Evolutionary conservation across 53 echinoderm and acorn worm species (phyloP), one percentile per base, ranked within the genome.

Genomic region (Luidia sarsii): DNA sequence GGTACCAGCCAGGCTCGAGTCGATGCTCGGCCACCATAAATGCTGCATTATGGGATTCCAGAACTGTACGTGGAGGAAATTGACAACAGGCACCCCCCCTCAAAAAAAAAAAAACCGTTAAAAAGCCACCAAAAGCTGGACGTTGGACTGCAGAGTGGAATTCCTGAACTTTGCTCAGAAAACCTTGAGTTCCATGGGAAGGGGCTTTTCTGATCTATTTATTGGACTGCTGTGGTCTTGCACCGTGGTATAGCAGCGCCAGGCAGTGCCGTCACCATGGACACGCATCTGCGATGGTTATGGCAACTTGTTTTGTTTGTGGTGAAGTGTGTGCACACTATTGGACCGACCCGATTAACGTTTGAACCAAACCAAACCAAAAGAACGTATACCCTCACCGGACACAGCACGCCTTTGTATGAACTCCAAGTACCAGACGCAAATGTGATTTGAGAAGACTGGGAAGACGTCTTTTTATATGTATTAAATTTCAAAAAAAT

Each of bases 1-100:
- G 50, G 30, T 51, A 70, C 52, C 51, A 51, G 52, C 0, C 30
- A 50, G n/a, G 34, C 45, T 46, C 28, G 23, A 57, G 59, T 8
- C 29, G 59, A 19, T 32, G 32, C 22, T 18, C 22, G 59, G 22
- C 32, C 1, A 27, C 9, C 16, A 33, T 54, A 53, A 37, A 72
- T 72, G 72, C 72, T 72, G 72, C 72, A 71, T 53, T 33, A 52
- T 71, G 51, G 51, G 54, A 53, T 52, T 71, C 53, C 71, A 51
- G 33, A 50, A 71, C 71, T 19, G 29, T 71, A 53, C 50, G 32
- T 49, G 50, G 50, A 9, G 29, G 70, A 20, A 33, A 24, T 67
- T 41, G 8, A 18, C n/a, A n/a, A n/a, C n/a, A n/a, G n/a, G n/a
- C n/a, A n/a, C n/a, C n/a, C n/a, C n/a, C n/a, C n/a, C n/a, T n/a